Conservation (phyloP, 1,140 invertebrate species). For the Thaumatotibia leucotreta region DNA sequence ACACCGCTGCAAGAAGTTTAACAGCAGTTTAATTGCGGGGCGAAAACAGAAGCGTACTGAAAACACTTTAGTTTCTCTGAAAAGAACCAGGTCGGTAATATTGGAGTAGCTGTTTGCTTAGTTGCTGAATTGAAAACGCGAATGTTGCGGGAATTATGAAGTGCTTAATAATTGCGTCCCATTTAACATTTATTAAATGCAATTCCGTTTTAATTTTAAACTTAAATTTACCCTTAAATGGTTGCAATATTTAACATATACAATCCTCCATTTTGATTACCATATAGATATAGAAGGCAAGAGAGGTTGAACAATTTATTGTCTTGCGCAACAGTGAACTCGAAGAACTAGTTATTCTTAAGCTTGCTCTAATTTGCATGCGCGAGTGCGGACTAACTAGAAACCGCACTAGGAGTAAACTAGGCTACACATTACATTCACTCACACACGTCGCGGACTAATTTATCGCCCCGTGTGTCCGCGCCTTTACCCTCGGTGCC, state of each 20-base stretch:
- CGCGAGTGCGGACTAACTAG: neutral
- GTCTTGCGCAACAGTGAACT: too few species aligned
- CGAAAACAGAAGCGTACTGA: constrained; percentile 71
- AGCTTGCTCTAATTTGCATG: too few species aligned
- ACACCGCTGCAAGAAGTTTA: constrained; percentile 72
- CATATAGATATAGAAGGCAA: too few species aligned
- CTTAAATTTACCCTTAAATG: neutral
- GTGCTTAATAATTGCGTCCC: neutral
- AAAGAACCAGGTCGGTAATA: constrained; percentile 64
- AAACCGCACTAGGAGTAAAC: neutral
- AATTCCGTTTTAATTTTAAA: constrained; percentile 43
- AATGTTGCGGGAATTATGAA: constrained; percentile 6
- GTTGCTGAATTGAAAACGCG: constrained; percentile 8
- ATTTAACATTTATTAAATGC: constrained; percentile 3
- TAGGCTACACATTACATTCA: constrained; percentile 8
- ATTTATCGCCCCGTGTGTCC: constrained; percentile 10
- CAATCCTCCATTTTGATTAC: too few species aligned
- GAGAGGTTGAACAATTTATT: too few species aligned
- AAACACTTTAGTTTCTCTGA: constrained; percentile 66
- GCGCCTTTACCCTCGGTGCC: constrained; percentile 7
- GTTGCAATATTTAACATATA: too few species aligned
- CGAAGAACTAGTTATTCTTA: too few species aligned
- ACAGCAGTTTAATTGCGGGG: constrained; percentile 74
- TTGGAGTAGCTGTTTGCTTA: constrained; percentile 34
- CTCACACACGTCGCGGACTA: constrained; percentile 4